Percentiles rank a stretch among this genome's conserved stretches.
phyloP scores from a whole-genome alignment of 2,797 vertebrate genomes.

The Lerista edwardsae region DNA sequence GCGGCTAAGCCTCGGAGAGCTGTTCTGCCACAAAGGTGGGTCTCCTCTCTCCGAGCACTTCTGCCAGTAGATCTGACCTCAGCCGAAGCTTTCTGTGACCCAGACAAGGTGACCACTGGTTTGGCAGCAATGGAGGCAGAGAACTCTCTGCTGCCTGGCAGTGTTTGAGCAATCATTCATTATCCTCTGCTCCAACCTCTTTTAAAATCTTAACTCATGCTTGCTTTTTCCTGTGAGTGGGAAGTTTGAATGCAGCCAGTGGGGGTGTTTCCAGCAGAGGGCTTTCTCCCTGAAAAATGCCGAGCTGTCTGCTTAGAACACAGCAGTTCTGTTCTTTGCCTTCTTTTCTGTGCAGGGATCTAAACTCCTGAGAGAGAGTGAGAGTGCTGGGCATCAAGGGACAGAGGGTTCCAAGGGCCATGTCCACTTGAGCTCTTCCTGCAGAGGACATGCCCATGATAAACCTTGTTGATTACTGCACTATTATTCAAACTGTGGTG shows the following conservation, averaged over 20 bases:
- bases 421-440: conserved; percentile 16
- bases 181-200: neutral
- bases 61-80: conserved; percentile 42
- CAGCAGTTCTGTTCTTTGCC: rapidly evolving
- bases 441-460: neutral
- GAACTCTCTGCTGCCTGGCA: rapidly evolving
- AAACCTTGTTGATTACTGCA: neutral
- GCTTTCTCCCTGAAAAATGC: neutral
- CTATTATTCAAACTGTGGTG: no score
- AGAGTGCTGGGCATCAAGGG: neutral
- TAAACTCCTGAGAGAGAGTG: neutral
- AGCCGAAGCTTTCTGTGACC: neutral
- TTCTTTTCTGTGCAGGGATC: neutral
- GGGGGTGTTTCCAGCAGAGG: conserved; percentile 2
- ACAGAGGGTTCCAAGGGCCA: neutral
- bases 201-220: conserved; percentile 6
- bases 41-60: neutral
- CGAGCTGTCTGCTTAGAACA: neutral
- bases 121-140: neutral
- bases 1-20: conserved; percentile 65
- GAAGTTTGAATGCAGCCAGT: neutral
- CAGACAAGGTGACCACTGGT: neutral
- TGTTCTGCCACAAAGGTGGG: conserved; percentile 31
- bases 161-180: rapidly evolving
- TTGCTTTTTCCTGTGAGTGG: conserved; percentile 8